Conservation (phyloP, 2,888 invertebrate genomes). For the Ornithoptera priamus region DNA sequence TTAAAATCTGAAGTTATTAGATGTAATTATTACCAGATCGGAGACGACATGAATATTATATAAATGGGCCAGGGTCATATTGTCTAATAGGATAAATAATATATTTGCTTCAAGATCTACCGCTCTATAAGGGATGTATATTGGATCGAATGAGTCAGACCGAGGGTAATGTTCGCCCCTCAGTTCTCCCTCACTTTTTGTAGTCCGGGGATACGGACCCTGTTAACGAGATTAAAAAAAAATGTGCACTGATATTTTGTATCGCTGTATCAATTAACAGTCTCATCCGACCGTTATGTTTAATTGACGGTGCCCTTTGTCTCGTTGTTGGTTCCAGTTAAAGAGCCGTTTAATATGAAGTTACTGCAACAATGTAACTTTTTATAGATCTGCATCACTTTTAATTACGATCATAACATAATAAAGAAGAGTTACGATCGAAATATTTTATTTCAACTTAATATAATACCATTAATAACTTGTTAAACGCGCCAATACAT, state of each 20-base stretch:
- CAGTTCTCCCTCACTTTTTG: neutral
- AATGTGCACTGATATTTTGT: neutral
- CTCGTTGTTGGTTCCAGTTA: neutral
- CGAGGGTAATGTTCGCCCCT: slow-evolving; percentile 2
- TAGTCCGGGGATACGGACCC: neutral
- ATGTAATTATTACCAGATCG: too few species aligned
- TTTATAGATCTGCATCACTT: neutral
- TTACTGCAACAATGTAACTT: neutral
- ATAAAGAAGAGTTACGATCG: too few species aligned
- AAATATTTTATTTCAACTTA: too few species aligned
- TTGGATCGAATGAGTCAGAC: slow-evolving; percentile 12
- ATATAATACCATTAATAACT: too few species aligned
- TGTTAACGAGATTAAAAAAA: slow-evolving; percentile 14
- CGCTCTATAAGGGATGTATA: slow-evolving; percentile 4
- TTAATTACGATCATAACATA: neutral
- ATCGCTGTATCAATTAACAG: neutral
- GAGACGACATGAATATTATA: too few species aligned
- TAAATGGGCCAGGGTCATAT: too few species aligned
- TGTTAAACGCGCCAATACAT: too few species aligned
- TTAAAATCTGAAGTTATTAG: too few species aligned
- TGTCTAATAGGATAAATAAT: neutral
- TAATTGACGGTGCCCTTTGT: neutral
- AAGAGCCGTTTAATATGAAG: neutral
- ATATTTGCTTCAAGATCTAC: neutral
- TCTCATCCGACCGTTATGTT: neutral